Percentiles rank a stretch among this genome's conserved stretches.
These are phyloP conservation scores for Heliothis peltigera DNA, from an alignment of 2,888 invertebrate genomes.

Conservation along the genomic window DNA sequence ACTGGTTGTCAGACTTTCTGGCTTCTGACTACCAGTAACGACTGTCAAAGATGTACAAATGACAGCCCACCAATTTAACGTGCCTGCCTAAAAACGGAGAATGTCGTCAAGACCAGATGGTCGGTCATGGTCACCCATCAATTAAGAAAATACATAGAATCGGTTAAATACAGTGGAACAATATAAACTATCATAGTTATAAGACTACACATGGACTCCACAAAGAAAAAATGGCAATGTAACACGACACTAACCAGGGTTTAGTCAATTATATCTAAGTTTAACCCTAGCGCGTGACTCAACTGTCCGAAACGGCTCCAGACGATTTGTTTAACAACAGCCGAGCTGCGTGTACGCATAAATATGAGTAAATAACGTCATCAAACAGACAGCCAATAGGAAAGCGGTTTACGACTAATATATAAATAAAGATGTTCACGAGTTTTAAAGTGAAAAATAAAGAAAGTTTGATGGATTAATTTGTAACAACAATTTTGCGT, in stretches of 20 bases:
- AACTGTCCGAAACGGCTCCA: slow-evolving; percentile 62
- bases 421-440: slow-evolving; percentile 36
- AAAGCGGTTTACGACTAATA: slow-evolving; percentile 23
- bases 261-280: slow-evolving; percentile 68
- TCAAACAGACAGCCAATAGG: slow-evolving; percentile 42
- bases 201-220: slow-evolving; percentile 1
- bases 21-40: too few relatives aligned
- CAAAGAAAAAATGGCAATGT: slow-evolving; percentile 49
- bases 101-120: too few relatives aligned
- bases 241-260: slow-evolving; percentile 63
- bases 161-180: not conserved
- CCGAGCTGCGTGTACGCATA: slow-evolving; percentile 61
- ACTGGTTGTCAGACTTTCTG: too few relatives aligned
- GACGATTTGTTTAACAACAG: slow-evolving; percentile 69
- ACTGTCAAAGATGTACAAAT: too few relatives aligned
- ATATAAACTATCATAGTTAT: not conserved
- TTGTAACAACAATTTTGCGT: slow-evolving; percentile 24
- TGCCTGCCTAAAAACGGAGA: too few relatives aligned
- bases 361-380: slow-evolving; percentile 64
- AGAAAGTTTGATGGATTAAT: slow-evolving; percentile 17
- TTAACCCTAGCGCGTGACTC: slow-evolving; percentile 73
- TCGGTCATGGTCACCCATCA: not conserved
- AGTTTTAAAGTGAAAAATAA: slow-evolving; percentile 15
- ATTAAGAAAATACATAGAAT: not conserved
- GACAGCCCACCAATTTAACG: too few relatives aligned